Conservation (phyloP, 2,113 vertebrate species). For the Pao palembangensis region DNA sequence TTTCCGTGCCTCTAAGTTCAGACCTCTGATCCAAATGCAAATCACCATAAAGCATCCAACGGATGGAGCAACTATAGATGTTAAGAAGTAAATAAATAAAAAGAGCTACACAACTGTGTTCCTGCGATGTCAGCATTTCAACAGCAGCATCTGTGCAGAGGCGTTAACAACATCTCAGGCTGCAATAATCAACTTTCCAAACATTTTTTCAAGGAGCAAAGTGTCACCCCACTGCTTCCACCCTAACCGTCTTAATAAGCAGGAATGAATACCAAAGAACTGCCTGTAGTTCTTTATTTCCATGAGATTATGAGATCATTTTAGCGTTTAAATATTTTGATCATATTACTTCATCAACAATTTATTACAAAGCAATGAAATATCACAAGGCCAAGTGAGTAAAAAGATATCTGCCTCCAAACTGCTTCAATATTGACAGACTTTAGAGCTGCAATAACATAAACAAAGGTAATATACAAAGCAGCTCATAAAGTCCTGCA, state of each 20-base stretch:
- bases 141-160: no score
- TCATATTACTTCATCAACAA: slow-evolving; percentile 50
- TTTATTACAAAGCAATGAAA: slow-evolving; percentile 31
- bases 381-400: slow-evolving; percentile 14
- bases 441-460: slow-evolving; percentile 55
- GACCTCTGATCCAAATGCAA: no score
- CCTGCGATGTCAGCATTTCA: no score
- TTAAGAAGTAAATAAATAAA: no score
- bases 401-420: slow-evolving; percentile 34
- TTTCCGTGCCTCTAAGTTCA: no score
- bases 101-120: no score
- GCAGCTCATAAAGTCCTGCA: slow-evolving; percentile 25
- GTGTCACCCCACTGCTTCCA: no score
- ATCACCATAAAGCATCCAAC: no score
- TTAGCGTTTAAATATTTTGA: slow-evolving; percentile 5
- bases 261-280: slow-evolving; percentile 7
- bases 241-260: background rate
- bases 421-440: slow-evolving; percentile 60
- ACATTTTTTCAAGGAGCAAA: background rate
- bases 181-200: background rate
- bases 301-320: slow-evolving; percentile 2
- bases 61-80: no score
- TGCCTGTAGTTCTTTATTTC: slow-evolving; percentile 5
- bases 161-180: background rate
- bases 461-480: slow-evolving; percentile 42